Evolutionary conservation across 2,888 invertebrate genomes (phyloP).

Genomic region (Philonicus albiceps): DNA sequence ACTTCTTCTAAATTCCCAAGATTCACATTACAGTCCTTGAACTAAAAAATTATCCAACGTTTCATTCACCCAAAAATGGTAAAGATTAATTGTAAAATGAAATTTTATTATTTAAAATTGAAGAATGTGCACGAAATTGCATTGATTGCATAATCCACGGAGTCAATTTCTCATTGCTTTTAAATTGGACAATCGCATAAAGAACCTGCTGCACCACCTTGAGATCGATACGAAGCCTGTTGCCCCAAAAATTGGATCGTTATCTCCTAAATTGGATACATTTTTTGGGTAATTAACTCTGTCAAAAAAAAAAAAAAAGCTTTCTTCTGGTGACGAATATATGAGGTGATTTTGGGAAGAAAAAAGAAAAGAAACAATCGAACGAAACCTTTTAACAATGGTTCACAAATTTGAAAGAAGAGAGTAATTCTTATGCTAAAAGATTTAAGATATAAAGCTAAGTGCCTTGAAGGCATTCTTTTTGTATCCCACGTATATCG

Average conservation of each 20-base stretch:
- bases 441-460: constrained; percentile 39
- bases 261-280: constrained; percentile 15
- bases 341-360: not conserved
- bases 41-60: not conserved
- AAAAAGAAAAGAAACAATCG: not conserved
- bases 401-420: not conserved
- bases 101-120: not conserved
- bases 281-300: constrained; percentile 35
- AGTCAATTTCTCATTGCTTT: not conserved
- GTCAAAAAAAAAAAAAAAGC: constrained; percentile 9
- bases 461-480: constrained; percentile 44
- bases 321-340: not conserved
- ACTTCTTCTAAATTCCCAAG: not conserved
- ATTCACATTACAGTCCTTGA: not conserved
- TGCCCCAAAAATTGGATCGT: not conserved
- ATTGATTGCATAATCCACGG: not conserved
- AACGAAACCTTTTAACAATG: not conserved
- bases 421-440: constrained; percentile 36
- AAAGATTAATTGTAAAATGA: not conserved
- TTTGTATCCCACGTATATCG: constrained; percentile 48
- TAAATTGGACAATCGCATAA: not conserved
- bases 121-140: not conserved
- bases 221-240: not conserved
- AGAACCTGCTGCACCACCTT: constrained; percentile 7
- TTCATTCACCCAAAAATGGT: not conserved